Evolutionary conservation across 2,888 invertebrate genomes (phyloP).

Genomic region (Merodon equestris): DNA sequence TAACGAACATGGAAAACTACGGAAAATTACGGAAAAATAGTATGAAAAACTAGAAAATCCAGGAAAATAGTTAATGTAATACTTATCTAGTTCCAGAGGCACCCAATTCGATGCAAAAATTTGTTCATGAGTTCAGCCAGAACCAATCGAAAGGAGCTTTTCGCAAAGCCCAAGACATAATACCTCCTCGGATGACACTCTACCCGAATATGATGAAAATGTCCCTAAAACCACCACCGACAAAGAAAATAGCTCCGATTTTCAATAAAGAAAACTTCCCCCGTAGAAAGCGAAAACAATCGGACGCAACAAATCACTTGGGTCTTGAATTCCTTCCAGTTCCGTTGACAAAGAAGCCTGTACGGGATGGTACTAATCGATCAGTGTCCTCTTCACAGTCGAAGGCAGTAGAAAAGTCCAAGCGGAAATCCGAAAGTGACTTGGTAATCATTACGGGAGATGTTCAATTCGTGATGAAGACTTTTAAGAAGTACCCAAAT

Average conservation of each 20-base stretch:
- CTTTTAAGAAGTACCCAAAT: constrained; percentile 68
- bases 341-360: constrained; percentile 13
- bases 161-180: constrained; percentile 18
- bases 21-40: constrained; percentile 71
- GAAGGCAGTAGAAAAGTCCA: background rate
- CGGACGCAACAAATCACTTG: too few relatives aligned
- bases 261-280: constrained; percentile 42
- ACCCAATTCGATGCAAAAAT: constrained; percentile 49
- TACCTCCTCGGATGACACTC: constrained; percentile 15
- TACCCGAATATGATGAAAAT: constrained; percentile 37
- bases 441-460: constrained; percentile 37
- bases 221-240: constrained; percentile 30
- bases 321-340: constrained; percentile 39
- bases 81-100: constrained; percentile 38
- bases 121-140: constrained; percentile 30
- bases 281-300: constrained; percentile 30
- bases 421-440: constrained; percentile 20
- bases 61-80: background rate
- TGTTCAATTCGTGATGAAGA: constrained; percentile 46
- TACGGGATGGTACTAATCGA: background rate
- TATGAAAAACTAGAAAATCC: constrained; percentile 56
- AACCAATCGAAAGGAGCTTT: constrained; percentile 33
- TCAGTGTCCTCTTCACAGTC: background rate
- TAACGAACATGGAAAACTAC: constrained; percentile 44
- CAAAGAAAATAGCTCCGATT: constrained; percentile 53